These are phyloP conservation scores for Spinus pinus DNA, from an alignment of 2,797 vertebrate species.

Conservation along the genomic window DNA sequence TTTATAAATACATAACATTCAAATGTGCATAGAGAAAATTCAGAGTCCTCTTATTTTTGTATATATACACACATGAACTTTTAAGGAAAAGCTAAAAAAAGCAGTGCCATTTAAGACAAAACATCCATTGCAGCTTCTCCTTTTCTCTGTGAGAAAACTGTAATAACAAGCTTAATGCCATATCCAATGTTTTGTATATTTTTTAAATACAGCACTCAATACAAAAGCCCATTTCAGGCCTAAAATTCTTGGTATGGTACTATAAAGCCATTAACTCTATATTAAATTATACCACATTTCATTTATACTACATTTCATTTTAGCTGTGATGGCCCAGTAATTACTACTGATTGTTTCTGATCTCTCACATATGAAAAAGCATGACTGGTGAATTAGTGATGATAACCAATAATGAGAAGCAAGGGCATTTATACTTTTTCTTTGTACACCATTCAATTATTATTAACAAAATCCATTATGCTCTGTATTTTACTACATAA, in stretches of 20 bases:
- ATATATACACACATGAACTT: not conserved
- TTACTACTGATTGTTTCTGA: conserved; percentile 50
- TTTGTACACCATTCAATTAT: not conserved
- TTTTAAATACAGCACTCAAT: conserved; percentile 7
- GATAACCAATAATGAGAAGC: conserved; percentile 19
- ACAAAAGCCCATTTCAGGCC: conserved; percentile 34
- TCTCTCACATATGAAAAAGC: conserved; percentile 40
- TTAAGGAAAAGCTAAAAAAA: not conserved
- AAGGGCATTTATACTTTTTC: not conserved
- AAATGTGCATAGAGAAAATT: not conserved
- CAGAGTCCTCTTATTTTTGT: not conserved
- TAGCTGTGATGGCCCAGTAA: conserved; percentile 8
- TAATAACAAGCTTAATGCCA: conserved; percentile 29
- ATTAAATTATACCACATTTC: conserved; percentile 46
- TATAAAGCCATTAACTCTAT: conserved; percentile 27
- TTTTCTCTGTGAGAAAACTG: not conserved
- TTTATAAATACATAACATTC: not conserved
- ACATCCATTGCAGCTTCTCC: not conserved
- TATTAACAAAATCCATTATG: conserved; percentile 20
- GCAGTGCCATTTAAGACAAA: not conserved
- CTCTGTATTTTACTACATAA: not conserved
- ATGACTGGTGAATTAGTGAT: conserved; percentile 26
- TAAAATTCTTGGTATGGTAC: not conserved
- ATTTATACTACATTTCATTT: conserved; percentile 31
- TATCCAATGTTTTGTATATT: not conserved